These are phyloP conservation scores for Myotis myotis DNA, from an alignment of 2,797 vertebrate species.

Conservation along the genomic window DNA sequence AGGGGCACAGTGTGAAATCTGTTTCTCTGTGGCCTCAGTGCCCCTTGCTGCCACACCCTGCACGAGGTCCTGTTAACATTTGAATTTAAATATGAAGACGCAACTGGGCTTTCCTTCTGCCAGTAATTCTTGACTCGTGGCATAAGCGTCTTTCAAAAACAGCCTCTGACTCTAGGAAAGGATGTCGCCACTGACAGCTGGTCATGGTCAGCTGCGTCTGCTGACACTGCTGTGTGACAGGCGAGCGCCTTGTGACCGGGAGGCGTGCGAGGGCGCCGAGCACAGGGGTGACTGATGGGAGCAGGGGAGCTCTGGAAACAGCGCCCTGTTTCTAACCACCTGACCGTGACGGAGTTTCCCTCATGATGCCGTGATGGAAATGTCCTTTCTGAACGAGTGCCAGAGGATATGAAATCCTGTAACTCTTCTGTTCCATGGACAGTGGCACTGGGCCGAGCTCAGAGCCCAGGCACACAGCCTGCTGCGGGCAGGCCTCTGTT, in stretches of 20 bases:
- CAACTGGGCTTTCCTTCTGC: not conserved
- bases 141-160: not conserved
- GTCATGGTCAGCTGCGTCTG: not conserved
- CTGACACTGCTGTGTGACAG: not conserved
- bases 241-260: too few relatives aligned
- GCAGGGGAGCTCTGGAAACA: not conserved
- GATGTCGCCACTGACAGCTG: not conserved
- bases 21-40: not conserved
- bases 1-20: not conserved
- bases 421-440: not conserved
- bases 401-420: not conserved
- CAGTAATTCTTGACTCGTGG: not conserved
- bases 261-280: not conserved
- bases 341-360: not conserved
- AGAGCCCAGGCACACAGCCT: not conserved
- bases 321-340: not conserved
- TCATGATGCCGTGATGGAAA: not conserved
- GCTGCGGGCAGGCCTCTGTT: not conserved
- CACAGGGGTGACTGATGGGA: not conserved
- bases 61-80: not conserved
- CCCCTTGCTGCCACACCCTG: not conserved
- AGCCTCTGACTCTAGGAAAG: not conserved
- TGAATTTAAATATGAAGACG: not conserved
- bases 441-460: not conserved
- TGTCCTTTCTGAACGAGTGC: constrained; percentile 26